Percentiles rank a stretch among this genome's conserved stretches.
These are phyloP conservation scores for Tetramorium alpestre DNA, from an alignment of 1,140 invertebrate genomes.

Conservation along the genomic window DNA sequence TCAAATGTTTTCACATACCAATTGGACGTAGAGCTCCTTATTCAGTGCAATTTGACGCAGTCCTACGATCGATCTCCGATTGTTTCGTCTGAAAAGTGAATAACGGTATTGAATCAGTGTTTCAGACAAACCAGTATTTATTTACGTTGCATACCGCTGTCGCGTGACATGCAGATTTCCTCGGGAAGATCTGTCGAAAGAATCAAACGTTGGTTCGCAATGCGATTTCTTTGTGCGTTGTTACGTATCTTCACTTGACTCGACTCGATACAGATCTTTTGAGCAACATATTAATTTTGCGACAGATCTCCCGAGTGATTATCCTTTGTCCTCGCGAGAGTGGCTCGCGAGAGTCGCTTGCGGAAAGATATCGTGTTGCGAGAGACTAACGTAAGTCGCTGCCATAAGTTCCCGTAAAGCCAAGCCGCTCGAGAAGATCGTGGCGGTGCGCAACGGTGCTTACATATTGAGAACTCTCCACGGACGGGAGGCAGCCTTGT, in stretches of 20 bases:
- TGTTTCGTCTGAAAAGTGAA: conserved; percentile 40
- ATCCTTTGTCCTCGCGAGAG: background rate
- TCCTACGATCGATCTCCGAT: conserved; percentile 7
- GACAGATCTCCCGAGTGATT: background rate
- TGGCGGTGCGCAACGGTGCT: background rate
- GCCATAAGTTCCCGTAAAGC: conserved; percentile 32
- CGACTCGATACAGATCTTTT: background rate
- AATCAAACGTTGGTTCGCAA: background rate
- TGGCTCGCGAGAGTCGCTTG: background rate
- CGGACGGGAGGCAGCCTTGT: background rate
- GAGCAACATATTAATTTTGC: conserved; percentile 26
- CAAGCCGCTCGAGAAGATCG: conserved; percentile 39
- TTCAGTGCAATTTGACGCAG: background rate
- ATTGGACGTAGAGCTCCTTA: no score
- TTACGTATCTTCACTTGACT: background rate
- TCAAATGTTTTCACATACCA: conserved; percentile 28
- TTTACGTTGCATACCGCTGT: background rate
- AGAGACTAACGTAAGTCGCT: conserved; percentile 1
- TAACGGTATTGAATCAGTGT: background rate
- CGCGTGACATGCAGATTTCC: background rate
- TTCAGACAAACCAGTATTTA: conserved; percentile 12
- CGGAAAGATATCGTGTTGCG: background rate
- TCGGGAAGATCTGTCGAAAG: background rate
- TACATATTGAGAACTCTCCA: conserved; percentile 26
- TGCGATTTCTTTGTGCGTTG: background rate